A percentile compares a stretch with the other conserved stretches of the same genome.
Evolutionary conservation across 2,888 invertebrate genomes (phyloP).

Genomic region (Vannuccia rotundouncinata): DNA sequence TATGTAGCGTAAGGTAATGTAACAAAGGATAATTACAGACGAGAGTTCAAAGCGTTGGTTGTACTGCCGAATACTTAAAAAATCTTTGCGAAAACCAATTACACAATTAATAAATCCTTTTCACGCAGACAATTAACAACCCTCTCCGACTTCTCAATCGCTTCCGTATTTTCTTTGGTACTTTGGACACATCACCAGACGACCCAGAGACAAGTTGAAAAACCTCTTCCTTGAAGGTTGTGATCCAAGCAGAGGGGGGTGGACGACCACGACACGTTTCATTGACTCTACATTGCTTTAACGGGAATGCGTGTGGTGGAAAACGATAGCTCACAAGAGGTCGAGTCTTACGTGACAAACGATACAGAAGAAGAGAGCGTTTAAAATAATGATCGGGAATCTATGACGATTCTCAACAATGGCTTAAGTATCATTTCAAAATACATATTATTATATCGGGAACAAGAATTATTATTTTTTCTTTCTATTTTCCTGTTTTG

Average conservation of each 20-base stretch:
- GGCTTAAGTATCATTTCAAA: too few species aligned
- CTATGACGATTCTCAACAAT: too few species aligned
- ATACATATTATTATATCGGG: too few species aligned
- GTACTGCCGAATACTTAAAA: background rate
- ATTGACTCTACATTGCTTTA: background rate
- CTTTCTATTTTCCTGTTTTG: too few species aligned
- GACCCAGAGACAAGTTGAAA: background rate
- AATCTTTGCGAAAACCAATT: too few species aligned
- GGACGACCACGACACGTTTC: background rate
- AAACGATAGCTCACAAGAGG: background rate
- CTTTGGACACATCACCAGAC: background rate
- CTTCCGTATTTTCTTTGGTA: background rate
- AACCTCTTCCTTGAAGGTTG: background rate
- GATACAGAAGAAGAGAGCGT: background rate
- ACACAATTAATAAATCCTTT: too few species aligned
- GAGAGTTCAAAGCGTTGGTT: background rate
- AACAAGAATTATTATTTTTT: too few species aligned
- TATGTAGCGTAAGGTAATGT: too few species aligned
- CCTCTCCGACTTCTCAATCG: background rate
- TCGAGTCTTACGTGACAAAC: background rate
- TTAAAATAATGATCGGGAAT: too few species aligned
- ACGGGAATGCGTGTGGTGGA: background rate
- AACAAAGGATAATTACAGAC: too few species aligned
- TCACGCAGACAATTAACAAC: background rate
- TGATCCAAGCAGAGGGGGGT: background rate